A percentile compares a stretch with the other conserved stretches of the same genome.
Evolutionary conservation across 2,113 vertebrate genomes (phyloP).

Genomic region (Ondatra zibethicus): DNA sequence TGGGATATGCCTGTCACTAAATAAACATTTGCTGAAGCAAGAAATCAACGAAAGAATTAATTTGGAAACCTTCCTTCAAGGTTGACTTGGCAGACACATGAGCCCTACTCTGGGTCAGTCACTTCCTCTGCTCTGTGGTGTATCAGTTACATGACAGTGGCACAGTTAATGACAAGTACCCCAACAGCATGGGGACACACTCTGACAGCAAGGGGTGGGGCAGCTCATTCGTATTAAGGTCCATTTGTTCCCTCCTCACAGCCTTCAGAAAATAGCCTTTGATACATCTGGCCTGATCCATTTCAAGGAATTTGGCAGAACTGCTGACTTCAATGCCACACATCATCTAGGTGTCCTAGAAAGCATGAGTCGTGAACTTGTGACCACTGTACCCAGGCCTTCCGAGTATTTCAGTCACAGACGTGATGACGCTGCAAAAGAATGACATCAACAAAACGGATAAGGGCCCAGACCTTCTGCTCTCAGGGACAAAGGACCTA

Average conservation of each 20-base stretch:
- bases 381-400: not conserved
- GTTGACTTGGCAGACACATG: not conserved
- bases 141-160: not conserved
- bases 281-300: not conserved
- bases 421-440: not conserved
- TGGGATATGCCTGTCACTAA: not conserved
- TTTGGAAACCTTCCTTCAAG: not conserved
- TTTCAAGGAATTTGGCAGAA: not conserved
- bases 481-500: not conserved
- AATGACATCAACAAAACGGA: not conserved
- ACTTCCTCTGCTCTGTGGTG: not conserved
- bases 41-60: not conserved
- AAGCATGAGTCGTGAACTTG: not conserved
- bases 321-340: not conserved
- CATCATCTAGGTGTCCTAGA: not conserved
- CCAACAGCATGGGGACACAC: not conserved
- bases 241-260: not conserved
- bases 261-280: slow-evolving; percentile 19
- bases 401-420: not conserved
- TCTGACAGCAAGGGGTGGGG: not conserved
- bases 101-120: not conserved
- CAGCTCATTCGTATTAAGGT: not conserved
- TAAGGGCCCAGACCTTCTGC: not conserved
- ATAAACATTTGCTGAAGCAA: not conserved
- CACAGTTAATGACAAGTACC: not conserved